Evolutionary conservation across 92 coral and sea anemone genomes (phyloP).

Genomic region (Anthopleura xanthogrammica): DNA sequence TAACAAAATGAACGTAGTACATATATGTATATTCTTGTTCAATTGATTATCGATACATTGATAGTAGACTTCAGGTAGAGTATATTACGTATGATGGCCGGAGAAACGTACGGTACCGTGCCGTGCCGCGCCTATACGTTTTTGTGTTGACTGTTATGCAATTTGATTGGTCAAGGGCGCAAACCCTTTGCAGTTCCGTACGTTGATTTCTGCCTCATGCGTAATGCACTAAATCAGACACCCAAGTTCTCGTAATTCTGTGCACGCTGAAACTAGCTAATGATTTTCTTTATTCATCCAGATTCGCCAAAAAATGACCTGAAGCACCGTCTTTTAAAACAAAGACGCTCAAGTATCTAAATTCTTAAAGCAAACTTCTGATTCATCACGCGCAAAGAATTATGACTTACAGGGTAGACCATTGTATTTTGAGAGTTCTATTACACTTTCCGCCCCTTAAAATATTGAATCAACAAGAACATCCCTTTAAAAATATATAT

Average conservation of each 20-base stretch:
- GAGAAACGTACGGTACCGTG: not conserved
- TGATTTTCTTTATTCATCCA: too few species aligned
- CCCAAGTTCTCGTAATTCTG: too few species aligned
- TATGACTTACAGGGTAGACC: not conserved
- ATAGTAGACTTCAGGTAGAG: not conserved
- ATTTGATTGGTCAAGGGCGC: too few species aligned
- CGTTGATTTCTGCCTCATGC: too few species aligned
- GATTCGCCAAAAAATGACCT: too few species aligned
- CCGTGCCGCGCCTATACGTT: too few species aligned
- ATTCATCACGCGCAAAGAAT: not conserved
- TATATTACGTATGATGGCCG: not conserved
- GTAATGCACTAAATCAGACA: too few species aligned
- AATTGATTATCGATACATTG: not conserved
- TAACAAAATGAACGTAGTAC: not conserved
- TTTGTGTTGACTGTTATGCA: too few species aligned
- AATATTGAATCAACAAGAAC: not conserved
- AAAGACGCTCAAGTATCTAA: too few species aligned
- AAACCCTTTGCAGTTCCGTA: too few species aligned
- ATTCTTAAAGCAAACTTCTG: not conserved
- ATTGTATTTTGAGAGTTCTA: not conserved
- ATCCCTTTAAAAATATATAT: not conserved
- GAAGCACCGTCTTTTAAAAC: too few species aligned
- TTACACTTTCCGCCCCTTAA: not conserved
- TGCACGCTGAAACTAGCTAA: too few species aligned
- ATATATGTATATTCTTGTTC: conserved; percentile 4